These are phyloP conservation scores for Endomychus coccineus DNA, from an alignment of 2,888 invertebrate species.

Conservation along the genomic window DNA sequence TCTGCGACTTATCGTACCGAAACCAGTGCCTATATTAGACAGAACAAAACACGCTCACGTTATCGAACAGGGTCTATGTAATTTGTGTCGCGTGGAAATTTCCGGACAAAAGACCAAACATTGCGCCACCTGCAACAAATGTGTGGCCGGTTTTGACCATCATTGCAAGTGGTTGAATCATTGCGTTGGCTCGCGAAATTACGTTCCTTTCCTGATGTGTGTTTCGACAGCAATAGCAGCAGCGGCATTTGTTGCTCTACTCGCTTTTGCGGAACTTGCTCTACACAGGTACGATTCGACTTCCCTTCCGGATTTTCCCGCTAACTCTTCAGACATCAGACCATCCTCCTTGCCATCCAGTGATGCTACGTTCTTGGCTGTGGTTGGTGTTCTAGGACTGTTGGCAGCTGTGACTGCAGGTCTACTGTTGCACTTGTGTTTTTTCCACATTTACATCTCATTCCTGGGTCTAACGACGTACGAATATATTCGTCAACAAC, in stretches of 20 bases:
- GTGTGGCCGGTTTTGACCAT: constrained; percentile 90
- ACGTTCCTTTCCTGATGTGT: constrained; percentile 74
- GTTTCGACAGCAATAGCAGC: constrained; percentile 71
- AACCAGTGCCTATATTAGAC: constrained; percentile 79
- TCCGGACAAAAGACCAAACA: constrained; percentile 77
- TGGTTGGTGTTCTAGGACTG: constrained; percentile 57
- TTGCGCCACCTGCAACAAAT: constrained; percentile 95
- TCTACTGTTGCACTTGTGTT: constrained; percentile 73
- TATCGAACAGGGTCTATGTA: constrained; percentile 91
- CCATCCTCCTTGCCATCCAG: constrained; percentile 43
- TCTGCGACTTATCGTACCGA: constrained; percentile 58
- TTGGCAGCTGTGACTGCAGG: constrained; percentile 70
- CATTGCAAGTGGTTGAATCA: constrained; percentile 99
- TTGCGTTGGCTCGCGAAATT: constrained; percentile 89
- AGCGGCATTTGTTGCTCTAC: constrained; percentile 59
- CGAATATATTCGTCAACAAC: constrained; percentile 66
- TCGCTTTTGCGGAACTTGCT: constrained; percentile 62
- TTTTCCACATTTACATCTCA: constrained; percentile 83
- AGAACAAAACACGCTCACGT: constrained; percentile 82
- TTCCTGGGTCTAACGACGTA: constrained; percentile 81
- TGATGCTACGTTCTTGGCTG: constrained; percentile 53
- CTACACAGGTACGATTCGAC: constrained; percentile 10
- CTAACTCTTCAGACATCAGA: constrained; percentile 8
- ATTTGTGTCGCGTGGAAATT: constrained; percentile 74
- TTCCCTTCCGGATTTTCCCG: constrained; percentile 22